Percentiles rank a stretch among this genome's conserved stretches.
These are phyloP conservation scores for Fragum sueziense DNA, from an alignment of 2,888 invertebrate species.

Conservation along the genomic window DNA sequence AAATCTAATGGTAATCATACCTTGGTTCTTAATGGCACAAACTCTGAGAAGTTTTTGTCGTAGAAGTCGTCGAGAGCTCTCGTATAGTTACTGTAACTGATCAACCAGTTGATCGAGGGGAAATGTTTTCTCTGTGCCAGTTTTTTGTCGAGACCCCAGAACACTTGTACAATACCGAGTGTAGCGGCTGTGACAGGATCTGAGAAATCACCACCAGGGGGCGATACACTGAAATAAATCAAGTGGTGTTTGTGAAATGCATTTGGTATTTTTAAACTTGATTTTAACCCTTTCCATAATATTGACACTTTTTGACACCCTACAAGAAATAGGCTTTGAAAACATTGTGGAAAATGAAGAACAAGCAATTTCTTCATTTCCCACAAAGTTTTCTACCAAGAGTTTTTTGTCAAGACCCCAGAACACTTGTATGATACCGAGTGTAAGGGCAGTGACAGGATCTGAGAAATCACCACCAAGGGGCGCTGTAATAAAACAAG, in stretches of 20 bases:
- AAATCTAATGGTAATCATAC: conserved; percentile 82
- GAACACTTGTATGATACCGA: conserved; percentile 99
- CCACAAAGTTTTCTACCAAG: too few relatives aligned
- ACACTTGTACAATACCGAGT: conserved; percentile 98
- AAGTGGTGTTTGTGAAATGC: too few relatives aligned
- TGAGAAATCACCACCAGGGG: conserved; percentile 99
- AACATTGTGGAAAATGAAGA: too few relatives aligned
- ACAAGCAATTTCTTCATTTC: too few relatives aligned
- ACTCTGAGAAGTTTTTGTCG: conserved; percentile 98
- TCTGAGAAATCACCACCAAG: conserved; percentile 99
- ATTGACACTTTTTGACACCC: too few relatives aligned
- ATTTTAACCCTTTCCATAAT: too few relatives aligned
- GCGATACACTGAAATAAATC: conserved; percentile 89
- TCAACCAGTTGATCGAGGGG: conserved; percentile 99
- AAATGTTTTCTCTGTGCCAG: conserved; percentile 99
- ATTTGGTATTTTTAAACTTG: too few relatives aligned
- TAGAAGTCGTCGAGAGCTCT: conserved; percentile 99
- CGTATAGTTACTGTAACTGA: conserved; percentile 99
- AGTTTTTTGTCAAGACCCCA: conserved; percentile 99
- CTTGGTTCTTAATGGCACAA: conserved; percentile 98
- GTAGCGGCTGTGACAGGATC: conserved; percentile 99
- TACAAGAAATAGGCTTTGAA: too few relatives aligned
- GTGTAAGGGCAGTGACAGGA: conserved; percentile 99
- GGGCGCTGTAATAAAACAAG: conserved; percentile 87
- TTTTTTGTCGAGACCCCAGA: conserved; percentile 99